These are phyloP conservation scores for Colossoma macropomum DNA, from an alignment of 2,113 vertebrate genomes.

Conservation along the genomic window DNA sequence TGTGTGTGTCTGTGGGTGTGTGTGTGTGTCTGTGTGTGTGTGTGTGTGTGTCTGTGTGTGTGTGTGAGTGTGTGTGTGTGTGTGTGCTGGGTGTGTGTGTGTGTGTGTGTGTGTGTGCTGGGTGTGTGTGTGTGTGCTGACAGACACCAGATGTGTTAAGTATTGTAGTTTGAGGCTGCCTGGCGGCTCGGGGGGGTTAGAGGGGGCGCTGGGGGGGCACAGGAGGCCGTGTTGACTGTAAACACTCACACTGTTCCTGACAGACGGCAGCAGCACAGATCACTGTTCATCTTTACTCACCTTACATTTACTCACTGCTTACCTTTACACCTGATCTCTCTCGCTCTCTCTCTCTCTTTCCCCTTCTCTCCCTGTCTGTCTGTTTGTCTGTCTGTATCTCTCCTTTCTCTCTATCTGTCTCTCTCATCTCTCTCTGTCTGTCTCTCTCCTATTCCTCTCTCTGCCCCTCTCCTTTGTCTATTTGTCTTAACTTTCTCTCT, in stretches of 20 bases:
- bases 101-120: conserved; percentile 39
- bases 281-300: not conserved
- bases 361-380: too few species aligned
- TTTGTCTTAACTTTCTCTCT: not conserved
- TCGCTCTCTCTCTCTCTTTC: not conserved
- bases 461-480: too few species aligned
- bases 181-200: not conserved
- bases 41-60: conserved; percentile 34
- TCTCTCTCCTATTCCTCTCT: too few species aligned
- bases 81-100: conserved; percentile 30
- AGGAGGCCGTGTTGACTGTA: conserved; percentile 51
- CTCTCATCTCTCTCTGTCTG: too few species aligned
- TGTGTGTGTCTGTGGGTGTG: too few species aligned
- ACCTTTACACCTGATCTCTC: not conserved
- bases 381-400: too few species aligned
- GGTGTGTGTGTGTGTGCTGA: conserved; percentile 23
- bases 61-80: conserved; percentile 26
- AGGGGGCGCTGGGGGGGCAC: too few species aligned
- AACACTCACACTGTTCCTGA: conserved; percentile 39
- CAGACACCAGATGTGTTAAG: conserved; percentile 58
- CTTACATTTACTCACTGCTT: too few species aligned
- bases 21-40: conserved; percentile 21
- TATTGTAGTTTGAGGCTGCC: conserved; percentile 42
- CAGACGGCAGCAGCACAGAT: not conserved
- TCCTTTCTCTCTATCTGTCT: too few species aligned